phyloP scores from a whole-genome alignment of 1,140 invertebrate genomes.

The Papilio polyxenes region DNA sequence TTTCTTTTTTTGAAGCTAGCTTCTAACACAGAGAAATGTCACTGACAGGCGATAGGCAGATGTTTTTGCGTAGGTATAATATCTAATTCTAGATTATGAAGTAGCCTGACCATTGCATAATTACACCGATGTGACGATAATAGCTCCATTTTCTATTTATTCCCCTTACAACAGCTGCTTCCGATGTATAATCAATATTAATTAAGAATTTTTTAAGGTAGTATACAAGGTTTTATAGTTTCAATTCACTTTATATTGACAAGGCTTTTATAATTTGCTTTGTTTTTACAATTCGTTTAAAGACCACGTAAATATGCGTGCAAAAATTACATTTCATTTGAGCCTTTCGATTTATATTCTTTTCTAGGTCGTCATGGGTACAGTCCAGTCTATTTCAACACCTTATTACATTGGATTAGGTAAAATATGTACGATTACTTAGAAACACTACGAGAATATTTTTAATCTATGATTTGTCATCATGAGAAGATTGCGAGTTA shows the following conservation, averaged over 20 bases:
- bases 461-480: too few species aligned
- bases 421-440: too few species aligned
- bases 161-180: conserved; percentile 13
- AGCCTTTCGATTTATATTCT: too few species aligned
- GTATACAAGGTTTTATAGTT: not conserved
- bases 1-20: not conserved
- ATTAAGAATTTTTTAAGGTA: conserved; percentile 9
- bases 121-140: conserved; percentile 25
- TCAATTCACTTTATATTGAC: not conserved
- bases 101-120: conserved; percentile 24
- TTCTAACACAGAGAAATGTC: conserved; percentile 39
- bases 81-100: conserved; percentile 25
- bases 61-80: conserved; percentile 41
- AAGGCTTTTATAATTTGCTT: not conserved
- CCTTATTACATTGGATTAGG: too few species aligned
- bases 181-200: conserved; percentile 5
- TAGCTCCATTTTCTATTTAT: conserved; percentile 33
- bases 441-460: too few species aligned
- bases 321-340: too few species aligned
- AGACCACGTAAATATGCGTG: too few species aligned
- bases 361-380: too few species aligned
- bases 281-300: too few species aligned
- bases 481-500: too few species aligned
- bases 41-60: conserved; percentile 46
- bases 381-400: too few species aligned